Base-by-base conservation (phyloP, 2,888 invertebrate genomes). In the Nomada fucata region DNA sequence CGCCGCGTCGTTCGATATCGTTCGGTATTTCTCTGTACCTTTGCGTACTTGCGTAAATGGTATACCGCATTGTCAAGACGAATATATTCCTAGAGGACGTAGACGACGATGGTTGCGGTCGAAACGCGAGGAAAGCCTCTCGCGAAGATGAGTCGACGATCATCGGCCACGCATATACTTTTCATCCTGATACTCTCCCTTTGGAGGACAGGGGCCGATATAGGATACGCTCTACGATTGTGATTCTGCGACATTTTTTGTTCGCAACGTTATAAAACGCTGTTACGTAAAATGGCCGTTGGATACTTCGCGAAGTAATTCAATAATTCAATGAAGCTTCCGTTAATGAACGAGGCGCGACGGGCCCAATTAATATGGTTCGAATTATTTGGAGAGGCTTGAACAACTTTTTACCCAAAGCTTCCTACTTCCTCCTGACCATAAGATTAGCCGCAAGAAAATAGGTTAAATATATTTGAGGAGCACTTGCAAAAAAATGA, bases 131-230 rank as follows among this genome's bases (percentile, higher is more conserved):
- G 91, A 92, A 92, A 89, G 88, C 87, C 76, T 79, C 69, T 71
- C 59, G 77, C 76, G 70, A 85, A 79, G 86, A 90, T 88, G 89
- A 86, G 87, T 88, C 88, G 88, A 89, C 84, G 82, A 89, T 82
- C 78, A 61, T 50, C 71, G 76, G 70, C 59, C 85, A 67, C 67
- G 85, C 47, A 15, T 15, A 47, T 75, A 87, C 88, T 91, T 91
- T 89, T 92, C 92, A 91, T 91, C 92, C 91, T 90, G 88, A 82
- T 89, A 84, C 79, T 86, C 82, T 78, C 78, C 59, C 60, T 63
- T 47, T 74, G 50, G 60, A 65, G 73, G 70, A n/a, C 87, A 47
- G 64, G 57, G 53, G 69, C 47, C 63, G 20, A 72, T 55, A n/a
- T 52, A 20, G 29, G 13, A 61, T 26, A 44, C 23, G n/a, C n/a